Base-by-base conservation (phyloP, 2,888 invertebrate genomes). In the Mycalesis mineus region DNA sequence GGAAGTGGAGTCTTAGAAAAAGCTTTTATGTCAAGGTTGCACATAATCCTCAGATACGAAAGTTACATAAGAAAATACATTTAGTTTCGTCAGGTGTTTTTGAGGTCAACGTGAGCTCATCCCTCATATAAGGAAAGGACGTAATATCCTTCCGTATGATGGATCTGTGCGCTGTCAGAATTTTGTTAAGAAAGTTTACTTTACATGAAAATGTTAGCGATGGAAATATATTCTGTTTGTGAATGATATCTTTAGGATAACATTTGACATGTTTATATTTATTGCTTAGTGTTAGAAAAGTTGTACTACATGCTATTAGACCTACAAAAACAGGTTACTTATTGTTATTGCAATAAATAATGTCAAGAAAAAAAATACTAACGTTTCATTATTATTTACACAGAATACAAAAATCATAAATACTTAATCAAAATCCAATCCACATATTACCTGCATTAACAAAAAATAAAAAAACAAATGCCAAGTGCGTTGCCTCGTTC, bases 151-250 rank as follows among this genome's bases (percentile, higher is more conserved):
- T 33, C 14, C 48, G 15, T 50, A 45, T 50, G 58, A 58, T 58
- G 58, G 58, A 58, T 58, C 37, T 58, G 44, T 57, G 48, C 9
- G 49, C 58, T 50, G 49, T 44, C 53, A 58, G 53, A 44, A 49
- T 49, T 39, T 54, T 50, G 42, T 44, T 49, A 33, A 49, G 39
- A 57, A 53, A 57, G 33, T 57, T 15, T 52, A 41, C 33, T 56
- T 53, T 36, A 47, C 55, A 55, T 41, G 48, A 40, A 40, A 55
- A 41, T 31, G 14, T 47, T 55, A 39, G 47, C 39, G 29, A 33
- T 33, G 13, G 33, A n/a, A 41, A 41, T 42, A 41, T 31, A 52
- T 52, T 52, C n/a, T 33, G 33, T 42, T 22, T 33, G 6, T 33
- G 33, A 33, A 33, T 7, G n/a, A 39, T 13, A 29, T 14, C 8